Evolutionary conservation across 2,113 vertebrate genomes (phyloP).

Genomic region (Dissostichus mawsoni): DNA sequence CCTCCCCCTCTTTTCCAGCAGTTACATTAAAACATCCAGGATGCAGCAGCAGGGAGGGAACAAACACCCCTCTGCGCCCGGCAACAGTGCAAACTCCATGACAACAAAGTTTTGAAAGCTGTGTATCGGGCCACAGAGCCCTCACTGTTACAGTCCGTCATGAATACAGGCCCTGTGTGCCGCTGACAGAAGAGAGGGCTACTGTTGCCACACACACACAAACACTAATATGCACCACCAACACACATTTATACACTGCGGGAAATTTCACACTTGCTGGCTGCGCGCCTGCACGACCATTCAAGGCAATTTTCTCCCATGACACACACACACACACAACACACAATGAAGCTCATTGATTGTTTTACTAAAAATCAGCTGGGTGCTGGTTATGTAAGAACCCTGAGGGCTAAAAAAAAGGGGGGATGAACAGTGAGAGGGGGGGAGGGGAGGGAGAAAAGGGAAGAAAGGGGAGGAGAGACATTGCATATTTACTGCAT

Average conservation of each 20-base stretch:
- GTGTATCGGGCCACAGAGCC: conserved; percentile 40
- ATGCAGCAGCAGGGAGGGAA: conserved; percentile 13
- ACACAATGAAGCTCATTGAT: conserved; percentile 73
- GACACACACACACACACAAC: conserved; percentile 17
- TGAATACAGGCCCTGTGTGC: conserved; percentile 63
- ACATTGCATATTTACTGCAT: conserved; percentile 39
- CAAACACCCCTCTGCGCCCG: background rate
- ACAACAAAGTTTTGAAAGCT: conserved; percentile 17
- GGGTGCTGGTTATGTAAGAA: conserved; percentile 74
- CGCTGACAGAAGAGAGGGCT: conserved; percentile 31
- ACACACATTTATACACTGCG: conserved; percentile 42
- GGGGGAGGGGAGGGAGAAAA: background rate
- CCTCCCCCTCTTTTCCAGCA: background rate
- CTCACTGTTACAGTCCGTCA: conserved; percentile 44
- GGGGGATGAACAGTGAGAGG: background rate
- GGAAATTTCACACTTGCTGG: conserved; percentile 57
- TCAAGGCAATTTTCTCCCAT: conserved; percentile 33
- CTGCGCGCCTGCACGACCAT: conserved; percentile 35
- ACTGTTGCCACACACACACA: conserved; percentile 34
- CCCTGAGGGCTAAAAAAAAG: conserved; percentile 25
- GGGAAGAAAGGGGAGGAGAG: background rate
- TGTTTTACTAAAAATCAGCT: conserved; percentile 70
- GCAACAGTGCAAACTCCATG: background rate
- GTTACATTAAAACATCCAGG: conserved; percentile 18
- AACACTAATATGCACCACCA: conserved; percentile 8